Conservation (phyloP, 1,140 invertebrate species). For the Galleria mellonella region DNA sequence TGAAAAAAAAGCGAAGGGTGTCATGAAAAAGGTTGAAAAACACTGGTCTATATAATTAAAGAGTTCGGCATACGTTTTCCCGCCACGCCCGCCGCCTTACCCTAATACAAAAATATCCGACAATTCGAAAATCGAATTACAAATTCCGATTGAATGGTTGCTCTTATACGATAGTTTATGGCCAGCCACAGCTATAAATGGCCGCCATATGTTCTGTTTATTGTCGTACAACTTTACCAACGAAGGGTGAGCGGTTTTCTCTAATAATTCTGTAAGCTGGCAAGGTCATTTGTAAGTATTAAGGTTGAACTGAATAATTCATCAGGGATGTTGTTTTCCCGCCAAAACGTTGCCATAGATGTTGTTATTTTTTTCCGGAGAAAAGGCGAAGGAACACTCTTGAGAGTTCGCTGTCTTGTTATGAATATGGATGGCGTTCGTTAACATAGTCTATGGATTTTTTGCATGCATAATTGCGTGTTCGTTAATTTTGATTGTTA, state of each 20-base stretch:
- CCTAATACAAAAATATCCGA: slow-evolving; percentile 18
- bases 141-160: neutral
- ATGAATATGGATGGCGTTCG: slow-evolving; percentile 21
- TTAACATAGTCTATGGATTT: slow-evolving; percentile 9
- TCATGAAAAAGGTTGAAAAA: too few species aligned
- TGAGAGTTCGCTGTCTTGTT: neutral
- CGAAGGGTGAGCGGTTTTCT: neutral
- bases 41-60: too few species aligned
- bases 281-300: slow-evolving; percentile 36
- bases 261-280: slow-evolving; percentile 2
- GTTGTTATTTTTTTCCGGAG: slow-evolving; percentile 20
- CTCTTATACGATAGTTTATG: slow-evolving; percentile 18
- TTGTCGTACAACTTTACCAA: slow-evolving; percentile 6
- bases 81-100: too few species aligned
- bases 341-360: slow-evolving; percentile 16
- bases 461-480: slow-evolving; percentile 24
- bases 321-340: slow-evolving; percentile 47
- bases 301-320: slow-evolving; percentile 30
- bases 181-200: slow-evolving; percentile 21
- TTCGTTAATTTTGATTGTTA: slow-evolving; percentile 1
- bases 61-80: too few species aligned
- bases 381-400: slow-evolving; percentile 8
- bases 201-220: slow-evolving; percentile 35
- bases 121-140: slow-evolving; percentile 1
- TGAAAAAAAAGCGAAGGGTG: too few species aligned